Base-by-base conservation (phyloP, 1,140 invertebrate species). In the Platyscapa corneri region DNA sequence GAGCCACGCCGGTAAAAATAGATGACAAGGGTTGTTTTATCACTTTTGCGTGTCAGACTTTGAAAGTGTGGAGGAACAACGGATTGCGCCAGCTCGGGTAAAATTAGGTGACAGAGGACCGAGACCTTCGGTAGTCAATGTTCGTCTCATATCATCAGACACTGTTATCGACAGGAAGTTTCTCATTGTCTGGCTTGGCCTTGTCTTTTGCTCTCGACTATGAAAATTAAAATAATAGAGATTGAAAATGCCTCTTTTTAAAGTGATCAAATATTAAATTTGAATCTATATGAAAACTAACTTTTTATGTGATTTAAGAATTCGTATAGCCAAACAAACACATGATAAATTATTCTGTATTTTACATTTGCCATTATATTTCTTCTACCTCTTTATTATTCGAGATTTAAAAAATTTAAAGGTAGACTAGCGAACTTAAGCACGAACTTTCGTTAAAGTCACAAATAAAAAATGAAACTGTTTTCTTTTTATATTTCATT, bases 101-200 rank as follows among this genome's bases (percentile, higher is more conserved):
- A 82, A 82, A 82, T 82, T 60, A 60, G 37, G 70, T 12, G 70
- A 39, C 37, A 18, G 18, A 39, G 37, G 56, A 79, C 37, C 53
- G 77, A 79, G 77, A 79, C 56, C 77, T 79, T 79, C 32, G 56
- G n/a, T 8, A 64, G 77, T 42, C 56, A 56, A 65, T 79, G 32
- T 23, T 53, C 18, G 49, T 53, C 49, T 60, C 56, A 23, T 60
- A 60, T 60, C 27, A 27, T 60, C 56, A 6, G 56, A 27, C 27
- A 7, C 23, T 27, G 20, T 60, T 60, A 60, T 60, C 56, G 56
- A 27, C 56, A 60, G 56, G 56, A 60, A 23, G 27, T 2, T 60
- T 60, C 14, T 60, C 56, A 27, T 60, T 60, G 20, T 27, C 27
- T 27, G 20, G 23, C 14, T 60, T 27, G 56, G 27, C 56, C 2